Conservation (phyloP, 2,888 invertebrate genomes). For the Tetramorium bicarinatum region DNA sequence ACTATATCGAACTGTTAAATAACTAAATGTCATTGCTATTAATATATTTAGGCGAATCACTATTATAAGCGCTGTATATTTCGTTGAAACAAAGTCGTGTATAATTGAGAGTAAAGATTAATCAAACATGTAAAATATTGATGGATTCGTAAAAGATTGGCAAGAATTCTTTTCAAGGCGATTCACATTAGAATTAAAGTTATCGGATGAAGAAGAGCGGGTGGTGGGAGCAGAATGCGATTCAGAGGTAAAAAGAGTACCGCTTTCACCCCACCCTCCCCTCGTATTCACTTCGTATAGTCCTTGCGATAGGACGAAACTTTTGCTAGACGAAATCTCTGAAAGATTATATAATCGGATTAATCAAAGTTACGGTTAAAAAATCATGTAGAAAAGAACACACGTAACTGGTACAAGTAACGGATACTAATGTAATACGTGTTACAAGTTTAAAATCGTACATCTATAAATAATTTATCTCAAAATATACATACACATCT, state of each 20-base stretch:
- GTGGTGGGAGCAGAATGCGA: not conserved
- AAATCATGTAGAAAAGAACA: slow-evolving; percentile 16
- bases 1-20: slow-evolving; percentile 31
- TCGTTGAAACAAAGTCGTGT: not conserved
- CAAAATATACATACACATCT: too few relatives aligned
- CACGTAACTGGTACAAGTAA: not conserved
- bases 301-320: slow-evolving; percentile 74
- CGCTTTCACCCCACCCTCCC: slow-evolving; percentile 2
- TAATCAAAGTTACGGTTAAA: slow-evolving; percentile 76
- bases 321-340: slow-evolving; percentile 78
- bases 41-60: not conserved
- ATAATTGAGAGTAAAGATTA: not conserved
- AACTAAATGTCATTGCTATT: slow-evolving; percentile 49
- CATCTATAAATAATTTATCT: not conserved
- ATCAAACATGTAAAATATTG: not conserved
- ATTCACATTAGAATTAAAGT: slow-evolving; percentile 17
- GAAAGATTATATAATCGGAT: slow-evolving; percentile 83
- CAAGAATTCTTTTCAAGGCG: not conserved
- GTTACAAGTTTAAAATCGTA: not conserved
- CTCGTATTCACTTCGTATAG: slow-evolving; percentile 28
- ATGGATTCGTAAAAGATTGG: not conserved
- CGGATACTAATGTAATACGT: not conserved
- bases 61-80: not conserved
- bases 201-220: not conserved
- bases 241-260: slow-evolving; percentile 19